Base-by-base conservation (phyloP, 2,113 vertebrate genomes). In the Coreoperca whiteheadi region DNA sequence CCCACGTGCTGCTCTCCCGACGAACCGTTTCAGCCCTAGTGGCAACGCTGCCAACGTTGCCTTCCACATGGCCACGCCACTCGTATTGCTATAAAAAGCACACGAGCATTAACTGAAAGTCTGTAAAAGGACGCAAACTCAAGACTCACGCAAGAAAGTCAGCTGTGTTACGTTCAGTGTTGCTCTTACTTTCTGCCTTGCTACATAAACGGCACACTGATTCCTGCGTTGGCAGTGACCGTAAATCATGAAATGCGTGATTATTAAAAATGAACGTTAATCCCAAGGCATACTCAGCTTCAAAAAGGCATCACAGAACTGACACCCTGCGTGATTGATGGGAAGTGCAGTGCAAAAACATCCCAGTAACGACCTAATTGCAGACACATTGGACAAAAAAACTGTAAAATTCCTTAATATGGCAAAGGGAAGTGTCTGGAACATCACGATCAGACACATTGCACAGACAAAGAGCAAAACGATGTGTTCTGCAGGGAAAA, bases 351-450 rank as follows among this genome's bases (percentile, higher is more conserved):
- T 48, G 51, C 30, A 63, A 77, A 54, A 77, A 77, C 74, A 77
- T 23, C 51, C 43, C 8, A 48, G 43, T 56, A 60, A 61, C 74
- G 64, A 86, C 46, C 63, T 82, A 71, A 89, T 79, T 84, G 74
- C 60, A 79, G 71, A 66, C 75, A 79, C 46, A 64, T 32, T 79
- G 69, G 59, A 54, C 23, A 67, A 72, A 76, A 74, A 68, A 61
- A 25, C 0, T n/a, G 48, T n/a, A 41, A 51, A 53, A 64, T 65
- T 59, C 73, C 76, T 82, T 73, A 16, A 57, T 21, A 79, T 87
- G 85, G 82, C 80, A 77, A 10, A 59, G 76, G n/a, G 20, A 76
- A 71, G 2, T n/a, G 72, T 85, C 74, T 65, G 75, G 57, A 61
- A 34, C 54, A 6, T 68, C 43, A 28, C 7, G 56, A 68, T 37